These are phyloP conservation scores for Cyclophora punctaria DNA, from an alignment of 2,888 invertebrate species.

Conservation along the genomic window DNA sequence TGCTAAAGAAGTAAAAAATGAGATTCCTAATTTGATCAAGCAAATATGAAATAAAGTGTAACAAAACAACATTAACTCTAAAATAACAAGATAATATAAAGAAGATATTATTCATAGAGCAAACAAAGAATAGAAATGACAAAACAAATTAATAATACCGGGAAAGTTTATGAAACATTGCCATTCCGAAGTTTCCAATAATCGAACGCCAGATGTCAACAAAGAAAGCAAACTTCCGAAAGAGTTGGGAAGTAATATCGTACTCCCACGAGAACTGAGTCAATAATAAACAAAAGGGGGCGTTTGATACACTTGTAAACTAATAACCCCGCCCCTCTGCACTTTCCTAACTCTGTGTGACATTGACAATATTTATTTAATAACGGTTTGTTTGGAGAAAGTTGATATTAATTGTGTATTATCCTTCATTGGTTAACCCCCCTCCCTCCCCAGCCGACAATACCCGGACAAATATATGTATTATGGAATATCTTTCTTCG, in stretches of 20 bases:
- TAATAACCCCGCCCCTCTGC: constrained; percentile 59
- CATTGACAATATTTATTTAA: constrained; percentile 1
- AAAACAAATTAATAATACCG: constrained; percentile 39
- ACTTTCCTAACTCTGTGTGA: constrained; percentile 31
- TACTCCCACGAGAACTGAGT: constrained; percentile 47
- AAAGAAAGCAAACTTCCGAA: constrained; percentile 71
- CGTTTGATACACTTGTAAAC: constrained; percentile 74
- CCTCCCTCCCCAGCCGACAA: too few species aligned
- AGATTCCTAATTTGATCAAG: too few species aligned
- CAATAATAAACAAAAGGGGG: constrained; percentile 71
- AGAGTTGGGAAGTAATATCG: constrained; percentile 68
- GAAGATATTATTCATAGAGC: constrained; percentile 17
- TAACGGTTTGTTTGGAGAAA: background rate
- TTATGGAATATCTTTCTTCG: too few species aligned
- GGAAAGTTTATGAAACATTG: constrained; percentile 45
- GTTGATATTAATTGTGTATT: too few species aligned
- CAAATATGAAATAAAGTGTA: constrained; percentile 6
- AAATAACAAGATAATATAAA: constrained; percentile 15
- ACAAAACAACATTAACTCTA: constrained; percentile 11
- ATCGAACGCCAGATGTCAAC: constrained; percentile 69
- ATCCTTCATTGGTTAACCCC: too few species aligned
- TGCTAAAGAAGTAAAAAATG: too few species aligned
- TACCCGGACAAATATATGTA: too few species aligned
- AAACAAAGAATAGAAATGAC: constrained; percentile 27
- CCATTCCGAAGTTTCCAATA: constrained; percentile 53